phyloP scores from a whole-genome alignment of 2,888 invertebrate genomes.

The Apodemia mormo region DNA sequence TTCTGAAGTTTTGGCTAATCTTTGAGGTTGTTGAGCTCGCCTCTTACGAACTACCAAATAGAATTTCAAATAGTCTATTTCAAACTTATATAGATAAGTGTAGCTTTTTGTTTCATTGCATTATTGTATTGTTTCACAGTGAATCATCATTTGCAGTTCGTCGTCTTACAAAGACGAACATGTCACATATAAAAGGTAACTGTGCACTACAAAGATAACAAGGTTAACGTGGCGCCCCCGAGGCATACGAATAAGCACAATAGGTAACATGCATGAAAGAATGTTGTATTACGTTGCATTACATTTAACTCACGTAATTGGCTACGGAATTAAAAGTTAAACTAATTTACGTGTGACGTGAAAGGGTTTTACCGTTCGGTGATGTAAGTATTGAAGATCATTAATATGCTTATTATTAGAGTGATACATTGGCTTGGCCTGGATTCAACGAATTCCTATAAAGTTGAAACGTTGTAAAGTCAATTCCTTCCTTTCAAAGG shows the following conservation, averaged over 20 bases:
- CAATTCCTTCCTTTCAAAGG: too few species aligned
- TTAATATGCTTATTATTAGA: not conserved
- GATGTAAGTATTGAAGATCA: constrained; percentile 3
- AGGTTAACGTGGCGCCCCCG: constrained; percentile 62
- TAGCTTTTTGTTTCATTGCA: too few species aligned
- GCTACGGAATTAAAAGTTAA: constrained; percentile 25
- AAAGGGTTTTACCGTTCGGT: constrained; percentile 35
- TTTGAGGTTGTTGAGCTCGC: too few species aligned
- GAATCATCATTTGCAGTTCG: not conserved
- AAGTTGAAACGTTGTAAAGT: too few species aligned
- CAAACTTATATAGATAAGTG: too few species aligned
- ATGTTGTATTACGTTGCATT: constrained; percentile 38
- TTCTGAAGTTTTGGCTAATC: too few species aligned
- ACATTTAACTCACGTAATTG: constrained; percentile 43
- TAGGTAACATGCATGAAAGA: constrained; percentile 31
- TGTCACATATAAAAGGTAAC: constrained; percentile 18
- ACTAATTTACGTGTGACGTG: constrained; percentile 6
- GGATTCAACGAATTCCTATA: too few species aligned
- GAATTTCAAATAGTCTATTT: too few species aligned
- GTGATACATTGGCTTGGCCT: not conserved
- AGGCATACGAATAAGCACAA: constrained; percentile 47
- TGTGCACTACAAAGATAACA: constrained; percentile 59
- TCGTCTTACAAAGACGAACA: not conserved
- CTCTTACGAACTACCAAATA: too few species aligned
- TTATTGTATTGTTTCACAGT: not conserved